Conservation (phyloP, 2,113 vertebrate species). For the Suricata suricatta region DNA sequence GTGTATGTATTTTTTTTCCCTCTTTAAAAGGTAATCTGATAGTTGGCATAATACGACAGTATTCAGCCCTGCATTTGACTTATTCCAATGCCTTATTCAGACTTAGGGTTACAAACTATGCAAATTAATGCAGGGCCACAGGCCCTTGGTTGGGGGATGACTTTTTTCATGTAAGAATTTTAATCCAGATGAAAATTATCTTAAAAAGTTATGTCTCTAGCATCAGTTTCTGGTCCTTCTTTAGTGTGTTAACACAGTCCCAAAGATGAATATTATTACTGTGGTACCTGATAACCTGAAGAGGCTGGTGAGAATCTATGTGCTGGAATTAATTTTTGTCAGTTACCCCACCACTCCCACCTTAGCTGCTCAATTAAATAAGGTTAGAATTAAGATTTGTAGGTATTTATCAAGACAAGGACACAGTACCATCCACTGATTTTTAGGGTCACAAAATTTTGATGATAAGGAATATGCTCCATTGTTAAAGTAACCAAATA, state of each 20-base stretch:
- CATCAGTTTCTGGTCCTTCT: constrained; percentile 29
- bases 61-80: background rate
- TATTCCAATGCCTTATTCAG: background rate
- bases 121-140: background rate
- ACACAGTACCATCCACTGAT: constrained; percentile 29
- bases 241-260: background rate
- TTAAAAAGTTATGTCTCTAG: background rate
- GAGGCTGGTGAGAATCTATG: constrained; percentile 24
- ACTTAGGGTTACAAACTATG: constrained; percentile 22
- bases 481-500: constrained; percentile 38
- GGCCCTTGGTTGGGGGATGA: background rate
- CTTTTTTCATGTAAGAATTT: constrained; percentile 49
- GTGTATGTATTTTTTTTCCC: background rate
- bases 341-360: background rate
- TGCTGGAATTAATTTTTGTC: constrained; percentile 15
- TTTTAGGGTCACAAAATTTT: constrained; percentile 63
- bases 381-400: constrained; percentile 55
- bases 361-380: constrained; percentile 19
- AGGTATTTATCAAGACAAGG: constrained; percentile 47
- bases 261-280: background rate
- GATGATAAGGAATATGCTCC: constrained; percentile 40
- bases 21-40: constrained; percentile 55
- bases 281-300: background rate
- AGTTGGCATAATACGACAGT: background rate
- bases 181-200: constrained; percentile 36